A percentile compares a stretch with the other conserved stretches of the same genome.
These are phyloP conservation scores for Agrypnia vestita DNA, from an alignment of 1,140 invertebrate species.

Conservation along the genomic window DNA sequence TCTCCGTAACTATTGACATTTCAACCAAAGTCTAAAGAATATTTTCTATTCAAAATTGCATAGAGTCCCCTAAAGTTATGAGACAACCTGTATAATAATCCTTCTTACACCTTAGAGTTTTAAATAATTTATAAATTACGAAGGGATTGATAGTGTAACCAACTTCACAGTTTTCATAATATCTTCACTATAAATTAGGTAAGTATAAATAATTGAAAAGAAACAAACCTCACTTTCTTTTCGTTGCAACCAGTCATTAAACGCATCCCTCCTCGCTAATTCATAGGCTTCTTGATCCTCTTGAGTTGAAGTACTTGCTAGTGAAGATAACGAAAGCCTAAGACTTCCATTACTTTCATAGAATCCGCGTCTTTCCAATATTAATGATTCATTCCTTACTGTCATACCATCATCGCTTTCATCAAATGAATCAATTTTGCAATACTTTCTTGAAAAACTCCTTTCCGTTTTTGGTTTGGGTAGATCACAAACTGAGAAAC, in stretches of 20 bases:
- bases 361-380: conserved; percentile 61
- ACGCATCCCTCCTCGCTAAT: conserved; percentile 67
- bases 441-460: neutral
- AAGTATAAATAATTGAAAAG: neutral
- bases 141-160: too few species aligned
- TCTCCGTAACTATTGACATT: too few species aligned
- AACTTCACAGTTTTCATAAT: too few species aligned
- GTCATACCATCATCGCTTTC: conserved; percentile 63
- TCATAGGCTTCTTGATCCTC: conserved; percentile 68
- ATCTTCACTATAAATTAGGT: neutral
- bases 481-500: conserved; percentile 22
- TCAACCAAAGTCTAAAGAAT: too few species aligned
- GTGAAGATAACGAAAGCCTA: conserved; percentile 67
- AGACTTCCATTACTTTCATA: conserved; percentile 68
- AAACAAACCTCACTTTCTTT: conserved; percentile 68
- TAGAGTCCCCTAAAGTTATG: too few species aligned
- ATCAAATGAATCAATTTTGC: conserved; percentile 28
- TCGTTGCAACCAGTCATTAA: conserved; percentile 66
- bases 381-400: conserved; percentile 63
- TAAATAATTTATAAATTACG: too few species aligned
- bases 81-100: too few species aligned
- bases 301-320: conserved; percentile 68
- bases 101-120: too few species aligned
- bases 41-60: too few species aligned
- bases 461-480: conserved; percentile 32